Conservation (phyloP, 1,140 invertebrate genomes). For the Mactra quadrangularis region DNA sequence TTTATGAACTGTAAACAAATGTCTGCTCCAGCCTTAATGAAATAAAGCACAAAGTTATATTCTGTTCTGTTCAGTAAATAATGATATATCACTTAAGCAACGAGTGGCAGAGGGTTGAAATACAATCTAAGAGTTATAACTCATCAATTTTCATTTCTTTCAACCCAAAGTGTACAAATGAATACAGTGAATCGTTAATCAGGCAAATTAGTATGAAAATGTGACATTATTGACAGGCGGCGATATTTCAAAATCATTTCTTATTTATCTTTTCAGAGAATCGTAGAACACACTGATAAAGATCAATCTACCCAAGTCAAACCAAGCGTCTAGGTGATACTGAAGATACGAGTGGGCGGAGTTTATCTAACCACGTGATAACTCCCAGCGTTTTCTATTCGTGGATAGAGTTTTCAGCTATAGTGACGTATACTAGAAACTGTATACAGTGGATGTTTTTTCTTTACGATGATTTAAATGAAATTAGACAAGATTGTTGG, state of each 20-base stretch:
- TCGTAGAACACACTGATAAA: slow-evolving; percentile 36
- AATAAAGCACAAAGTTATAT: too few species aligned
- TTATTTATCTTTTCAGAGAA: slow-evolving; percentile 49
- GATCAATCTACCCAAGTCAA: slow-evolving; percentile 30
- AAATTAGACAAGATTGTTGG: slow-evolving; percentile 19
- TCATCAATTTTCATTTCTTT: slow-evolving; percentile 27
- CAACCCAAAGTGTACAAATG: not conserved
- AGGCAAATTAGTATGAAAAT: slow-evolving; percentile 12
- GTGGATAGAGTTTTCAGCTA: not conserved
- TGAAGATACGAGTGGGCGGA: slow-evolving; percentile 23
- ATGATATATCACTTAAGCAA: not conserved
- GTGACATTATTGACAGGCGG: slow-evolving; percentile 21
- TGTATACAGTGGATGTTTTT: slow-evolving; percentile 29
- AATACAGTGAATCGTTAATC: slow-evolving; percentile 32
- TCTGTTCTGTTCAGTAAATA: too few species aligned
- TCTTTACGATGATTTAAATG: slow-evolving; percentile 37
- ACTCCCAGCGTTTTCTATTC: not conserved
- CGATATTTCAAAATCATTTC: slow-evolving; percentile 54
- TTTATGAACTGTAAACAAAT: too few species aligned
- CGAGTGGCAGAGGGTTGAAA: not conserved
- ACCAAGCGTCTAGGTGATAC: slow-evolving; percentile 37
- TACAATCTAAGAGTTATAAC: not conserved
- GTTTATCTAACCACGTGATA: slow-evolving; percentile 24
- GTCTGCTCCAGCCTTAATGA: too few species aligned
- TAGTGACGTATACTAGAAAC: slow-evolving; percentile 40